These are phyloP conservation scores for Oxyura jamaicensis DNA, from an alignment of 2,113 vertebrate species.

Conservation along the genomic window DNA sequence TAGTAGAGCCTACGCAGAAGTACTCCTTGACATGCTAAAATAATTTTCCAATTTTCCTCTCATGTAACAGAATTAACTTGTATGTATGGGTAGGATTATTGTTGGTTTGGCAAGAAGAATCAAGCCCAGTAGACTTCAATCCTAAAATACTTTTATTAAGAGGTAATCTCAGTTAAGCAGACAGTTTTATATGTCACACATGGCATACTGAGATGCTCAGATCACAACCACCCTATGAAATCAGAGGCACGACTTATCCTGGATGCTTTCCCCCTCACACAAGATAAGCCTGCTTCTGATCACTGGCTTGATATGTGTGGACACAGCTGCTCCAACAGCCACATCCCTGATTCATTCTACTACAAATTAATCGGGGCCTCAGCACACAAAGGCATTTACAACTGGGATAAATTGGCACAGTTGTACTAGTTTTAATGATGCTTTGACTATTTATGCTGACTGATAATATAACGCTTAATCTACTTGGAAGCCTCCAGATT, in stretches of 20 bases:
- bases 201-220: neutral
- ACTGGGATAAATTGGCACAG: neutral
- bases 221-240: neutral
- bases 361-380: neutral
- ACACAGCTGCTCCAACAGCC: neutral
- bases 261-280: neutral
- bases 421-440: neutral
- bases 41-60: neutral
- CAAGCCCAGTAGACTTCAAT: neutral
- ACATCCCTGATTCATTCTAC: neutral
- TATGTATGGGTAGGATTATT: neutral
- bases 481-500: neutral
- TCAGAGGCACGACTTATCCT: neutral
- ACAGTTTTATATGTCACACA: neutral
- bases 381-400: neutral
- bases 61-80: neutral
- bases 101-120: neutral
- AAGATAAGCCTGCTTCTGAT: neutral
- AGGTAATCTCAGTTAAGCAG: neutral
- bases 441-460: neutral
- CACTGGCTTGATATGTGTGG: fast-evolving
- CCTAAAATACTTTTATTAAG: neutral
- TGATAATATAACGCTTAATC: neutral
- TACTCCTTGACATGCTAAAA: neutral
- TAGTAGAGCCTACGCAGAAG: neutral